Conservation (phyloP, 2,888 invertebrate species). For the Blastobasis adustella region DNA sequence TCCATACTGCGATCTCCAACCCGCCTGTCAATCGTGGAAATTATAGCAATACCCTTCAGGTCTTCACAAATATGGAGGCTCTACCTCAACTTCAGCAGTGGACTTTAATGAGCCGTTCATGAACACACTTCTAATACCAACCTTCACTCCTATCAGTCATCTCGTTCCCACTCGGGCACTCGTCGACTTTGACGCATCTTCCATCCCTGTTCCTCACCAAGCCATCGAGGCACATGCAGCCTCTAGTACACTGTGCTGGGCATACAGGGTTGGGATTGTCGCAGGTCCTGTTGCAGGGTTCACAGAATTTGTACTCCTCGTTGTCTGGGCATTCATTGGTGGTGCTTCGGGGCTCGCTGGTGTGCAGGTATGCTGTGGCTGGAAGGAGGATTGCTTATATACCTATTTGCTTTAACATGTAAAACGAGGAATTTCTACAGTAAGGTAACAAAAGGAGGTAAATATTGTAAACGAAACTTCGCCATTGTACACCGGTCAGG, state of each 20-base stretch:
- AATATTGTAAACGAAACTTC: too few relatives aligned
- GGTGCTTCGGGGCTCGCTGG: constrained; percentile 38
- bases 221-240: constrained; percentile 47
- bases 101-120: too few relatives aligned
- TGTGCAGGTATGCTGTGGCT: constrained; percentile 19
- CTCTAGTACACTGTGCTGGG: constrained; percentile 46
- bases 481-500: too few relatives aligned
- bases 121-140: not conserved
- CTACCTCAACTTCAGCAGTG: too few relatives aligned
- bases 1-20: too few relatives aligned
- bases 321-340: constrained; percentile 31
- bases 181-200: constrained; percentile 29
- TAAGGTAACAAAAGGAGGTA: too few relatives aligned
- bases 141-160: constrained; percentile 14
- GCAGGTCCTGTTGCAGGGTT: constrained; percentile 43
- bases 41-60: too few relatives aligned
- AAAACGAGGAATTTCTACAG: too few relatives aligned
- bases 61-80: too few relatives aligned
- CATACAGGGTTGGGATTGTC: constrained; percentile 47
- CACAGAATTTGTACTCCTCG: constrained; percentile 50
- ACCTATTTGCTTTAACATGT: too few relatives aligned
- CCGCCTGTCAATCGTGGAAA: too few relatives aligned
- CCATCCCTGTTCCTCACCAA: constrained; percentile 37
- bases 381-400: constrained; percentile 1
- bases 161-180: constrained; percentile 28